Conservation (phyloP, 2,113 vertebrate genomes). For the Acrocephalus kingi region DNA sequence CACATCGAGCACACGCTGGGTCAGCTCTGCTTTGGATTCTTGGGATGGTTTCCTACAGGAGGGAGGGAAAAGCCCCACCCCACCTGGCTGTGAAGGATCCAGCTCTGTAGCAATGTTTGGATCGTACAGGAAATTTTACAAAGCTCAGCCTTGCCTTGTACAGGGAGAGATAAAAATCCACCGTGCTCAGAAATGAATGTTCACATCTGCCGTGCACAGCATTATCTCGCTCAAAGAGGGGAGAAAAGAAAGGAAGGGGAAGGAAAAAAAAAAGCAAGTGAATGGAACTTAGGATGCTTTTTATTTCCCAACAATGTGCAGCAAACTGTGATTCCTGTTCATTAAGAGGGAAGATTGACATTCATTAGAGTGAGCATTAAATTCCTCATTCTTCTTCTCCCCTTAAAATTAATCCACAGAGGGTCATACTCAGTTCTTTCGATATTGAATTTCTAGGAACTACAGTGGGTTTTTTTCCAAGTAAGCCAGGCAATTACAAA, state of each 20-base stretch:
- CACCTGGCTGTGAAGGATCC: not conserved
- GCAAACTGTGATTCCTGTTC: slow-evolving; percentile 66
- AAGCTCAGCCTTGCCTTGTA: slow-evolving; percentile 36
- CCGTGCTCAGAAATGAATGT: not conserved
- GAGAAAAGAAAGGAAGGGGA: not conserved
- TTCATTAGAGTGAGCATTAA: slow-evolving; percentile 61
- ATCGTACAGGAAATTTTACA: not conserved
- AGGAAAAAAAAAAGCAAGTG: not conserved
- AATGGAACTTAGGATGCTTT: slow-evolving; percentile 48
- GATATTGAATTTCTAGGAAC: slow-evolving; percentile 58
- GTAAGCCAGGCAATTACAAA: slow-evolving; percentile 35
- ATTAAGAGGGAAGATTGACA: slow-evolving; percentile 58
- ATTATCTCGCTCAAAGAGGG: not conserved
- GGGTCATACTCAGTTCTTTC: slow-evolving; percentile 32
- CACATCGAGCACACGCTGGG: not conserved
- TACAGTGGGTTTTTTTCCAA: slow-evolving; percentile 24
- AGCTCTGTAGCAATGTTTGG: not conserved
- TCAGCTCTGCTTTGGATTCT: not conserved
- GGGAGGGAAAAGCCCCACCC: not conserved
- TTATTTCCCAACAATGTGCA: slow-evolving; percentile 42
- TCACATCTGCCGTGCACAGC: slow-evolving; percentile 2
- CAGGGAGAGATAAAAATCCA: slow-evolving; percentile 28
- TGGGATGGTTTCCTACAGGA: not conserved
- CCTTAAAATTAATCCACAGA: slow-evolving; percentile 63
- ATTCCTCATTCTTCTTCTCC: slow-evolving; percentile 45